Percentiles rank a stretch among this genome's conserved stretches.
These are phyloP conservation scores for Pseudolaguvia tuberculata DNA, from an alignment of 2,113 vertebrate genomes.

Conservation along the genomic window DNA sequence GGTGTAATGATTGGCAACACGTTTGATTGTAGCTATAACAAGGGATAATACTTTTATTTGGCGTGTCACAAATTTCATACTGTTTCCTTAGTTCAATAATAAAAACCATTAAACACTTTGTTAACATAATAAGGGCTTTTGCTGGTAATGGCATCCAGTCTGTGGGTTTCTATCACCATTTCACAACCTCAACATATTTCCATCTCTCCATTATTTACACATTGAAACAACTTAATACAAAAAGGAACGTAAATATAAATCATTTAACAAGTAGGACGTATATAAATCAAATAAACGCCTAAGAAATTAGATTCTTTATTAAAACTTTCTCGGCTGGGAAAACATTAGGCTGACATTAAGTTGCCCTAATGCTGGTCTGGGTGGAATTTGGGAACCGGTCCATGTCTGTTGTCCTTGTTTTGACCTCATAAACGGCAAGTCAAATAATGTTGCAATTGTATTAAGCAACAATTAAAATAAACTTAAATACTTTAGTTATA, in stretches of 20 bases:
- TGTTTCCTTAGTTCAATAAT: not conserved
- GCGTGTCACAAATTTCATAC: no score
- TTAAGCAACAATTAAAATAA: not conserved
- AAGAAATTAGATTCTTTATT: not conserved
- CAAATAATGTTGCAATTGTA: not conserved
- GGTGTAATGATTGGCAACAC: no score
- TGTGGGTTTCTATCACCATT: not conserved
- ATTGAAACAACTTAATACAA: not conserved
- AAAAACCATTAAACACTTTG: not conserved
- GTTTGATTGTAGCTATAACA: no score
- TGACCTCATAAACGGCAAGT: slow-evolving; percentile 8
- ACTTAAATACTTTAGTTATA: no score
- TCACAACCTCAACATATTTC: not conserved
- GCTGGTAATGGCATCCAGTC: not conserved
- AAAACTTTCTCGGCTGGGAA: no score
- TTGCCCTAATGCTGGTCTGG: not conserved
- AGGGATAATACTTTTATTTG: no score
- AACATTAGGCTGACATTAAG: not conserved
- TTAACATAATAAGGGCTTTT: not conserved
- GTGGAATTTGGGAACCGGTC: not conserved
- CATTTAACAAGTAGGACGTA: no score
- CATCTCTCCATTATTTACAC: not conserved
- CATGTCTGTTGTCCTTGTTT: slow-evolving; percentile 20
- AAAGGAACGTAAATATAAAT: not conserved
- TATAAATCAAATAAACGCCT: not conserved